Conservation (phyloP, 2,113 vertebrate species). For the Chunga burmeisteri region DNA sequence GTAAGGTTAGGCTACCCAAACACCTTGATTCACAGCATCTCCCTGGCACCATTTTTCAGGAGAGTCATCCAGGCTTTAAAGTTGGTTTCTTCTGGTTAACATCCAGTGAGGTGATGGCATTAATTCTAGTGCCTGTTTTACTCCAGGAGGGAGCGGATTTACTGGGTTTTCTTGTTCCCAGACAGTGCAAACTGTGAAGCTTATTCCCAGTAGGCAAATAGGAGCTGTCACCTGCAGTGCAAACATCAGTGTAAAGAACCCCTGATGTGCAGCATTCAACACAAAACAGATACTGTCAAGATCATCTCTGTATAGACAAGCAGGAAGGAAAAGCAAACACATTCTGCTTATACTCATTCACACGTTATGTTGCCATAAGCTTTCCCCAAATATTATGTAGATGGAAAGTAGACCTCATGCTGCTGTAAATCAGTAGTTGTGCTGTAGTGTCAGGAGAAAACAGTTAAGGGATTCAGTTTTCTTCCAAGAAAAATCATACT, state of each 20-base stretch:
- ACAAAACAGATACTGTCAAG: constrained; percentile 51
- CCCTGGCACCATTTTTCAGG: neutral
- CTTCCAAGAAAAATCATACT: constrained; percentile 74
- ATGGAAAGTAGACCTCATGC: constrained; percentile 65
- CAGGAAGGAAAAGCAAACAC: constrained; percentile 58
- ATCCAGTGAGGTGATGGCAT: neutral
- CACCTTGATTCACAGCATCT: neutral
- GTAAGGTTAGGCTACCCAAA: neutral
- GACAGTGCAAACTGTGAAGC: neutral
- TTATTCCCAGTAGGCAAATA: constrained; percentile 17
- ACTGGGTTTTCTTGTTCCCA: neutral
- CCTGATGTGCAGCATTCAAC: neutral
- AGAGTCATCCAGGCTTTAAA: neutral
- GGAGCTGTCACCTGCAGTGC: constrained; percentile 1
- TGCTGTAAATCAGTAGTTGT: constrained; percentile 70
- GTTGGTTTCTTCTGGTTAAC: neutral
- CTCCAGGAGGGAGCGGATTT: neutral
- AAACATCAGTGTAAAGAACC: neutral
- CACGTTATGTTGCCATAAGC: constrained; percentile 55
- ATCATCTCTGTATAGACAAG: neutral
- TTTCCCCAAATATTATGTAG: constrained; percentile 67
- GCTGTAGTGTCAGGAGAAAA: constrained; percentile 57
- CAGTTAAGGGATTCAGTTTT: constrained; percentile 66
- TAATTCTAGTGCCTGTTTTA: neutral
- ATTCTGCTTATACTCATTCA: constrained; percentile 60